Conservation (phyloP, 2,797 vertebrate species). For the Babyrousa celebensis region DNA sequence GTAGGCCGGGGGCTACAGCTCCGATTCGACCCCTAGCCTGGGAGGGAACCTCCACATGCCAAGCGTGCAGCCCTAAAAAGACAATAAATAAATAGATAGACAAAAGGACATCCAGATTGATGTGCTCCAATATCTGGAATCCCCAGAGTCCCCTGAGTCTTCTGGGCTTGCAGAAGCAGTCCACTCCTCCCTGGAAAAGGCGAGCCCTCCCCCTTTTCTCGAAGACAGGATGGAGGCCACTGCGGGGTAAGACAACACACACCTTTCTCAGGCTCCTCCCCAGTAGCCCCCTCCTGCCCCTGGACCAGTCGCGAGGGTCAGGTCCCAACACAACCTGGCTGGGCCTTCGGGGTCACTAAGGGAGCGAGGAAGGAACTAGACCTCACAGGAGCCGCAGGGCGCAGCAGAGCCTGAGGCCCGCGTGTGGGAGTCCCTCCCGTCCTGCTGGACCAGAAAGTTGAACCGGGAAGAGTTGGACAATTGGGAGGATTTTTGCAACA, state of each 20-base stretch:
- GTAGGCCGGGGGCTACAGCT: no score
- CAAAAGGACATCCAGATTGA: neutral
- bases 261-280: neutral
- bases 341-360: neutral
- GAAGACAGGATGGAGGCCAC: neutral
- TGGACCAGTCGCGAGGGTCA: neutral
- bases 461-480: neutral
- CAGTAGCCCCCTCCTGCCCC: neutral
- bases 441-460: rapidly evolving
- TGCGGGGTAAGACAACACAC: neutral
- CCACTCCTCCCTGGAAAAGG: neutral
- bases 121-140: neutral
- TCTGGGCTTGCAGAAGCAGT: neutral
- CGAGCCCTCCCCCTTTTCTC: neutral
- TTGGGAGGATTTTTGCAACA: neutral
- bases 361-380: neutral
- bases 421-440: neutral
- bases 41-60: no score
- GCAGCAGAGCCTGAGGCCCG: neutral
- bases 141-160: no score
- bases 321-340: neutral
- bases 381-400: neutral
- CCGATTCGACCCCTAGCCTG: no score
- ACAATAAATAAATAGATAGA: no score
- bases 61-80: no score